Evolutionary conservation across 2,113 vertebrate genomes (phyloP).

Genomic region (Hippotragus niger): DNA sequence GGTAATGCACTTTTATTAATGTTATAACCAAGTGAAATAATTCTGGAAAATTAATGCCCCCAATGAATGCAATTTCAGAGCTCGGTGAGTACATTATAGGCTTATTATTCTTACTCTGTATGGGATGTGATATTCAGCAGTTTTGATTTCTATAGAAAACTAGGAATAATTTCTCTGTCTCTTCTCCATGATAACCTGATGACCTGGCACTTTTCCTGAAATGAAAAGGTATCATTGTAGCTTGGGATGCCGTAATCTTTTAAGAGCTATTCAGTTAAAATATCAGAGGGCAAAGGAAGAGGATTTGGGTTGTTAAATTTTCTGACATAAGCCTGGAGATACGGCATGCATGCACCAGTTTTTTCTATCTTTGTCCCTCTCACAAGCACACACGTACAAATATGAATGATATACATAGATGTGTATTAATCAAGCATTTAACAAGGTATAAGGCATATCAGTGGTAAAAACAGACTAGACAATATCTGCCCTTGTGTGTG

Average conservation of each 20-base stretch:
- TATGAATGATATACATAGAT: neutral
- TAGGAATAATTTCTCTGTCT: conserved; percentile 18
- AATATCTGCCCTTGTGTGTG: neutral
- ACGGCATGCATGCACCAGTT: fast-evolving
- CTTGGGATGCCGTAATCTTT: conserved; percentile 28
- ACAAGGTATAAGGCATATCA: neutral
- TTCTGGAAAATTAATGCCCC: conserved; percentile 75
- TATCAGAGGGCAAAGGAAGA: neutral
- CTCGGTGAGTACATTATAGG: conserved; percentile 49
- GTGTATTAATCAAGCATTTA: neutral
- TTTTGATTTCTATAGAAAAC: conserved; percentile 10
- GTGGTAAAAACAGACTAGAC: neutral
- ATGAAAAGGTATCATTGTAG: conserved; percentile 10
- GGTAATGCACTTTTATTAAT: conserved; percentile 77
- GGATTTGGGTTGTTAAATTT: neutral
- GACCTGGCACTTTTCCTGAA: conserved; percentile 50
- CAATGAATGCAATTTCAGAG: conserved; percentile 76
- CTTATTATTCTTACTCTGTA: conserved; percentile 65
- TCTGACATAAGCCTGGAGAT: conserved; percentile 2
- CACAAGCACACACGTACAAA: neutral
- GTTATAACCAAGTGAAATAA: conserved; percentile 74
- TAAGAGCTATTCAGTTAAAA: conserved; percentile 18
- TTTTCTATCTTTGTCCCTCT: neutral
- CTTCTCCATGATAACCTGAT: conserved; percentile 31
- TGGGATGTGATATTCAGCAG: conserved; percentile 26